Evolutionary conservation across 2,888 invertebrate genomes (phyloP).

Genomic region (Andrena trimmerana): DNA sequence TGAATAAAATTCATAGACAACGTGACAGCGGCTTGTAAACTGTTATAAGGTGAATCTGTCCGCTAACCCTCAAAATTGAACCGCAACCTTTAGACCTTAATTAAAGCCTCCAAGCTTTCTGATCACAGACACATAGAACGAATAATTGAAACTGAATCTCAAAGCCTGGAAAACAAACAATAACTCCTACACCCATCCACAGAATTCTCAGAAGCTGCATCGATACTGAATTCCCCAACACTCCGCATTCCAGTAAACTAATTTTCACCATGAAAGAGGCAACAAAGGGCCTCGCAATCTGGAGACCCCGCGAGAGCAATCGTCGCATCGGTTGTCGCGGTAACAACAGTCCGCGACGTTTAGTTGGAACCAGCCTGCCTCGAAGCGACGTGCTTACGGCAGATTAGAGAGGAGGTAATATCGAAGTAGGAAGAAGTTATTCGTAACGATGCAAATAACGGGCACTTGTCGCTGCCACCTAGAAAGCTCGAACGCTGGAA

Average conservation of each 20-base stretch:
- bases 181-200: not conserved
- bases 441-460: conserved; percentile 39
- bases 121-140: too few species aligned
- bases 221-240: not conserved
- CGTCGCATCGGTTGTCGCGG: not conserved
- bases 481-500: conserved; percentile 28
- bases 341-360: not conserved
- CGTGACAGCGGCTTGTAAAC: too few species aligned
- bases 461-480: conserved; percentile 21
- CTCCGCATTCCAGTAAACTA: not conserved
- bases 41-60: too few species aligned
- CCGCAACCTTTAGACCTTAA: too few species aligned
- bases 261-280: conserved; percentile 4
- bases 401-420: conserved; percentile 10
- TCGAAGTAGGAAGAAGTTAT: not conserved
- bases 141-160: too few species aligned
- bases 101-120: too few species aligned
- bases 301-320: not conserved
- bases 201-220: not conserved
- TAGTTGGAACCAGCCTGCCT: not conserved
- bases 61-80: too few species aligned
- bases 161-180: not conserved
- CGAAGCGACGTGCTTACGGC: not conserved
- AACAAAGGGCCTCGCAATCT: not conserved
- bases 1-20: too few species aligned